phyloP scores from a whole-genome alignment of 2,888 invertebrate species.

The Cabera pusaria region DNA sequence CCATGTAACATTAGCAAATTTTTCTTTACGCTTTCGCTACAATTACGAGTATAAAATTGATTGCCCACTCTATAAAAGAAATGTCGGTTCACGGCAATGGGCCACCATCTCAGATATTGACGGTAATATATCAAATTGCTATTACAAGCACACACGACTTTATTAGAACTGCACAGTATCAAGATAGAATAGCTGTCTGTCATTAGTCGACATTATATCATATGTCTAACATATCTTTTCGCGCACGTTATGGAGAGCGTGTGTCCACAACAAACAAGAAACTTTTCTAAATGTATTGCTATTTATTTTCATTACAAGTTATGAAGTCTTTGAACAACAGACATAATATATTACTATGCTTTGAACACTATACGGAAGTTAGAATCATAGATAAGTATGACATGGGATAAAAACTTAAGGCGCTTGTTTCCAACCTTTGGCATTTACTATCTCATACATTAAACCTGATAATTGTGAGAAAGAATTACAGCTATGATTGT shows the following conservation, averaged over 20 bases:
- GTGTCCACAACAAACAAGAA: slow-evolving; percentile 28
- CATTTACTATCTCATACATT: background rate
- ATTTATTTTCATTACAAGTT: background rate
- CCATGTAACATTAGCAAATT: slow-evolving; percentile 44
- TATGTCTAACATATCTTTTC: slow-evolving; percentile 33
- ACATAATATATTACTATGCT: too few relatives aligned
- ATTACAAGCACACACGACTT: slow-evolving; percentile 39
- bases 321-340: too few relatives aligned
- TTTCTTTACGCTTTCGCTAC: slow-evolving; percentile 57
- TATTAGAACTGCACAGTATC: slow-evolving; percentile 37
- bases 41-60: slow-evolving; percentile 57
- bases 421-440: too few relatives aligned
- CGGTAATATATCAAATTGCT: slow-evolving; percentile 50
- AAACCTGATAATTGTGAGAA: slow-evolving; percentile 1
- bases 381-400: too few relatives aligned
- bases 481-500: slow-evolving; percentile 2
- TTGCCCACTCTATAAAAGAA: slow-evolving; percentile 52
- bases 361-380: background rate
- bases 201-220: slow-evolving; percentile 45
- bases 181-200: slow-evolving; percentile 38
- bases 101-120: slow-evolving; percentile 46
- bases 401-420: too few relatives aligned
- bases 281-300: background rate
- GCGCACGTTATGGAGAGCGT: slow-evolving; percentile 29
- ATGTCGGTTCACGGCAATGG: slow-evolving; percentile 46